Conservation (phyloP, 2,888 invertebrate genomes). For the Cremastinae sp. region DNA sequence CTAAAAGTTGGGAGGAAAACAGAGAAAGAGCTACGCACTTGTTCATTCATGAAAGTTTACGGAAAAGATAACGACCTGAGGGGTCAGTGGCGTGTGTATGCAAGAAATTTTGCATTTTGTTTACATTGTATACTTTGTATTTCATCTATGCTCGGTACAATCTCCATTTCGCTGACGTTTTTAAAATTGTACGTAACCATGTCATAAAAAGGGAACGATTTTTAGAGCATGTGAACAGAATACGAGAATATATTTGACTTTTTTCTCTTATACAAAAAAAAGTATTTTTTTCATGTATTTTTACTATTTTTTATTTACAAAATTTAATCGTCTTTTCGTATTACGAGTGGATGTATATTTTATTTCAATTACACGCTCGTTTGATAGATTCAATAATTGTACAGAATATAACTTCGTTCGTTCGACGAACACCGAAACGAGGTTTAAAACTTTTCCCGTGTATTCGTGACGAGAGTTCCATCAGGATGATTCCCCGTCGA, state of each 20-base stretch:
- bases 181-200: not conserved
- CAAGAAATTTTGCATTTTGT: conserved; percentile 7
- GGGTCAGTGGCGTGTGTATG: conserved; percentile 37
- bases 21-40: conserved; percentile 32
- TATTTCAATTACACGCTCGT: too few species aligned
- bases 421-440: too few species aligned
- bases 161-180: conserved; percentile 1
- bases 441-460: too few species aligned
- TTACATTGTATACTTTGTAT: conserved; percentile 11
- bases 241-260: too few species aligned
- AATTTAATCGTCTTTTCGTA: too few species aligned
- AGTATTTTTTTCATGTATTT: not conserved
- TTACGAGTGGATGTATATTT: too few species aligned
- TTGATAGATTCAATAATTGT: too few species aligned
- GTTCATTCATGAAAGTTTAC: conserved; percentile 60
- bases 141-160: conserved; percentile 10
- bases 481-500: conserved; percentile 23
- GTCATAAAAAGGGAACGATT: too few species aligned
- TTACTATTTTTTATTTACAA: not conserved
- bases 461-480: not conserved
- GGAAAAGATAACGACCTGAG: conserved; percentile 50
- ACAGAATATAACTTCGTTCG: too few species aligned
- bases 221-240: too few species aligned
- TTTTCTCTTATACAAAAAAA: too few species aligned
- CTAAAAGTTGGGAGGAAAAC: too few species aligned